A percentile compares a stretch with the other conserved stretches of the same genome.
Conservation (phyloP, 2,888 invertebrate species). For the Drosophila cognata region DNA sequence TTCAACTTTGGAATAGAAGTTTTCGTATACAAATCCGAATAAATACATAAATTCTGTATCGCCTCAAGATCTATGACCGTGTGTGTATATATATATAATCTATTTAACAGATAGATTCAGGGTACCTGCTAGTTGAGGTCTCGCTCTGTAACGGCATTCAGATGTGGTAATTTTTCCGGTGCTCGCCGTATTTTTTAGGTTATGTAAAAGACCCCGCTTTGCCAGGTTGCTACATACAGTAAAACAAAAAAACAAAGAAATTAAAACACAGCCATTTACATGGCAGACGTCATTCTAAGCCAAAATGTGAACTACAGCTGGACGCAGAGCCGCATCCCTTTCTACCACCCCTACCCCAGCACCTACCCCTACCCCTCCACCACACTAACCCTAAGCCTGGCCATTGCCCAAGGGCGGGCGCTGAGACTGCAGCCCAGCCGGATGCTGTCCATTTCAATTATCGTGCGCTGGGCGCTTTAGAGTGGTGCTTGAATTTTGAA, state of each 20-base stretch:
- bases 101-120: not conserved
- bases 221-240: not conserved
- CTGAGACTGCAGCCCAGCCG: constrained; percentile 67
- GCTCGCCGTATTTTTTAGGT: not conserved
- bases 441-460: constrained; percentile 83
- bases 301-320: constrained; percentile 22
- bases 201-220: not conserved
- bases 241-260: not conserved
- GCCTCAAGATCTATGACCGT: not conserved
- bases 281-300: constrained; percentile 47
- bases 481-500: constrained; percentile 82
- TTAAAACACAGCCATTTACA: not conserved
- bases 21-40: not conserved
- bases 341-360: not conserved
- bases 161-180: not conserved
- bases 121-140: not conserved
- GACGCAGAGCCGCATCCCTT: constrained; percentile 1
- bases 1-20: not conserved
- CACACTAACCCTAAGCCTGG: not conserved
- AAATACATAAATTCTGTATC: not conserved
- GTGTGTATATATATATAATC: not conserved
- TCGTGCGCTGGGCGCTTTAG: constrained; percentile 70
- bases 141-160: not conserved
- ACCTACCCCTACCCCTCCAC: constrained; percentile 1
- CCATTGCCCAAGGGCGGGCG: constrained; percentile 32